Evolutionary conservation across 2,888 invertebrate genomes (phyloP).

Genomic region (Apantesis nais): DNA sequence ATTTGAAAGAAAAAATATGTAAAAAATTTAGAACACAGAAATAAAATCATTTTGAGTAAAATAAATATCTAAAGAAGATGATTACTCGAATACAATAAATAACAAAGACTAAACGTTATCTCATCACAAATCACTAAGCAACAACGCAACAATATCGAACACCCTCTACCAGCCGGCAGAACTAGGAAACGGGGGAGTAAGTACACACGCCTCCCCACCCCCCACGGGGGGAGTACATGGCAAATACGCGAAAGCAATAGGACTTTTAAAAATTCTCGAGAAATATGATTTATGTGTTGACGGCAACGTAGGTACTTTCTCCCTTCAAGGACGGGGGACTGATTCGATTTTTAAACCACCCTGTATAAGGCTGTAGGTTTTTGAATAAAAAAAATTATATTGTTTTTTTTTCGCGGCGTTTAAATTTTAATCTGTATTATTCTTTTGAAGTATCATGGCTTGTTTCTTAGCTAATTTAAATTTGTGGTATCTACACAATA

Average conservation of each 20-base stretch:
- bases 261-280: conserved; percentile 86
- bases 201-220: conserved; percentile 78
- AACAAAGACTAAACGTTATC: conserved; percentile 22
- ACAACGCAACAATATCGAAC: conserved; percentile 45
- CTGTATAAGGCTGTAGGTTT: conserved; percentile 62
- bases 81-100: conserved; percentile 19
- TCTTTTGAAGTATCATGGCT: conserved; percentile 22
- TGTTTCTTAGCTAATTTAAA: background rate
- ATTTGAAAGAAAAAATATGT: background rate
- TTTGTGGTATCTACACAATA: too few species aligned
- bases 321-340: conserved; percentile 82
- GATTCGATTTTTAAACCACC: conserved; percentile 85
- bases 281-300: conserved; percentile 87
- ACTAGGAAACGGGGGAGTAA: conserved; percentile 85
- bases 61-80: background rate
- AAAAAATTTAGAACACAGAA: background rate
- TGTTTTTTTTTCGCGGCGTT: conserved; percentile 59
- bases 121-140: conserved; percentile 47
- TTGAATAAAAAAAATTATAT: conserved; percentile 57
- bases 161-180: conserved; percentile 69
- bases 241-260: conserved; percentile 87
- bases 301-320: conserved; percentile 75
- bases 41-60: background rate
- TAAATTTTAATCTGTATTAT: conserved; percentile 47
- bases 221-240: conserved; percentile 81